phyloP scores from a whole-genome alignment of 2,113 vertebrate genomes.

The Platanista minor region DNA sequence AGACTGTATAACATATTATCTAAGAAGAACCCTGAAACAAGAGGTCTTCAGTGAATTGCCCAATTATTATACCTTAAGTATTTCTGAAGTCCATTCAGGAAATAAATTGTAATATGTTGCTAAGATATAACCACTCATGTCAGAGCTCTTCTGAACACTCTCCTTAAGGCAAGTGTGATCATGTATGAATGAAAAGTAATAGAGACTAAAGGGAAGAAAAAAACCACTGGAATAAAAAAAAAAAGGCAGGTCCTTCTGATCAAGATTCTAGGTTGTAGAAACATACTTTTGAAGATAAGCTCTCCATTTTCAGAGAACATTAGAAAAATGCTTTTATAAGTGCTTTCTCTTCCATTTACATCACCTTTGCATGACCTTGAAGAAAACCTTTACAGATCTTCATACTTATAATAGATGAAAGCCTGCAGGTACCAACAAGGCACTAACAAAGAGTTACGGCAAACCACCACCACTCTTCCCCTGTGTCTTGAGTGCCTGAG shows the following conservation, averaged over 20 bases:
- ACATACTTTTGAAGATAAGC: not conserved
- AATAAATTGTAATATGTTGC: not conserved
- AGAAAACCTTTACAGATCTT: not conserved
- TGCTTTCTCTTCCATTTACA: not conserved
- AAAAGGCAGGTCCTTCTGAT: not conserved
- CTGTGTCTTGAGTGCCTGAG: not conserved
- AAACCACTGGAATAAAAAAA: not conserved
- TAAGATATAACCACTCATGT: not conserved
- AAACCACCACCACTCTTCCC: not conserved
- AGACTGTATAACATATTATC: not conserved
- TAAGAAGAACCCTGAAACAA: not conserved
- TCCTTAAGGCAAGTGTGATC: not conserved
- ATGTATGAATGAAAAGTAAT: not conserved
- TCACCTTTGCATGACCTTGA: not conserved
- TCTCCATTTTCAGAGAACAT: not conserved
- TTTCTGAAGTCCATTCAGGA: slow-evolving; percentile 17
- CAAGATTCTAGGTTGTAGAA: not conserved
- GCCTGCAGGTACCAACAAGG: not conserved
- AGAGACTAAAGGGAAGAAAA: not conserved
- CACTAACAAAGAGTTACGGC: not conserved
- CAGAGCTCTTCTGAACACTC: not conserved
- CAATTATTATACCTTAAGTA: not conserved
- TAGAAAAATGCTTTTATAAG: not conserved
- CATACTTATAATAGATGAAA: not conserved
- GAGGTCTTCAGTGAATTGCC: not conserved